Evolutionary conservation across 2,888 invertebrate species (phyloP), one percentile per base, ranked within the genome.

Genomic region (Drosophila nr. perissopoda): DNA sequence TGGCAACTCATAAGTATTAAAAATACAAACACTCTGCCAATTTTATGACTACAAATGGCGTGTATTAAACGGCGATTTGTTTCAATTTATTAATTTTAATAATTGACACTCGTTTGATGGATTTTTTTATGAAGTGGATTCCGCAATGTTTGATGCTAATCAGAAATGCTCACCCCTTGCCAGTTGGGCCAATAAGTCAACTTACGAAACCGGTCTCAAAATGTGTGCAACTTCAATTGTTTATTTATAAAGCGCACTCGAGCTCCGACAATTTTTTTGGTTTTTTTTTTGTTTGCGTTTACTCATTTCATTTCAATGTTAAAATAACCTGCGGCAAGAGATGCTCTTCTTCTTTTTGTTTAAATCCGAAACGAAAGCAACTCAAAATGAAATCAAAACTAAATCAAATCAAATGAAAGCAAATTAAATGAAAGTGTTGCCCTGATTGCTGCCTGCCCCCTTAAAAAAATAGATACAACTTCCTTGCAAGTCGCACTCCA

Each of bases 401-500:
- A 10, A 40, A 56, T 38, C 63, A 63, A 71, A 64, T 64, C 52
- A 69, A 80, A 85, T 68, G 56, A 40, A 40, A 57, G 58, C 61
- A 71, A 76, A 67, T 71, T 48, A 64, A 80, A 83, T 68, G 83
- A 88, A 85, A 89, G 88, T 82, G 74, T 62, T 66, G 66, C 69
- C 67, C 63, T 63, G 51, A 53, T 63, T 56, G 54, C 49, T 51
- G 60, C 18, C 29, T 21, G 25, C 5, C 36, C 40, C 54, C 60
- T 54, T 51, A 18, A 21, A 21, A 38, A 40, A 40, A 48, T 6
- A 51, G 29, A 34, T 6, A 6, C 59, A 25, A 62, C 54, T 79
- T 74, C 74, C 76, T 69, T 29, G 57, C 53, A 62, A 61, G 21
- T 61, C 21, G 46, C 29, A 11, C 34, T 52, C 46, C 34, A 52